phyloP scores from a whole-genome alignment of 2,113 vertebrate genomes.

The Toxostoma redivivum region DNA sequence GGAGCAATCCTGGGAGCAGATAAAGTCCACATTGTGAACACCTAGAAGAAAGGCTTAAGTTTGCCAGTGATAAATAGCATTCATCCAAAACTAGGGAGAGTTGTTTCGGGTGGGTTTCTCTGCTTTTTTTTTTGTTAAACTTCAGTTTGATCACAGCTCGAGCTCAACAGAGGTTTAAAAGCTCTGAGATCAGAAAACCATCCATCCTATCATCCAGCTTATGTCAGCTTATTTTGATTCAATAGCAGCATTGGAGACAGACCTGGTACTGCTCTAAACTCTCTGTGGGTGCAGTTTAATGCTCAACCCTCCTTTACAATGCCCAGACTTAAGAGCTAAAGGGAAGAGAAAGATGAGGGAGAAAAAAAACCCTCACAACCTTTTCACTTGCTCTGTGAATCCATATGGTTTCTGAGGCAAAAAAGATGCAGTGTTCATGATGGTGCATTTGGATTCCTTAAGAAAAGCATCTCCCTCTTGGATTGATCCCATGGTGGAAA shows the following conservation, averaged over 20 bases:
- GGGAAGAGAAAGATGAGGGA: rapidly evolving
- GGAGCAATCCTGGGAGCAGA: not conserved
- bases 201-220: not conserved
- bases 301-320: not conserved
- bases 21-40: not conserved
- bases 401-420: not conserved
- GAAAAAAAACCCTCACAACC: rapidly evolving
- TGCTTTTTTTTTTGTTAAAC: not conserved
- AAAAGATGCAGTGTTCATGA: not conserved
- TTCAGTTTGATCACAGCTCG: not conserved
- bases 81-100: not conserved
- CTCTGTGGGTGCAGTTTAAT: not conserved
- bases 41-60: not conserved
- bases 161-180: not conserved
- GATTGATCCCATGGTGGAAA: not conserved
- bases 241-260: not conserved
- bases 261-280: not conserved
- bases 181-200: not conserved
- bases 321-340: not conserved
- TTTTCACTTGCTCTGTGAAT: not conserved
- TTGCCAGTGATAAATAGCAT: not conserved
- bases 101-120: not conserved
- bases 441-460: not conserved
- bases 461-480: not conserved
- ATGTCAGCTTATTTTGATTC: constrained; percentile 15